Evolutionary conservation across 2,797 vertebrate species (phyloP), one percentile per base, ranked within the genome.

Genomic region (Hipposideros larvatus): DNA sequence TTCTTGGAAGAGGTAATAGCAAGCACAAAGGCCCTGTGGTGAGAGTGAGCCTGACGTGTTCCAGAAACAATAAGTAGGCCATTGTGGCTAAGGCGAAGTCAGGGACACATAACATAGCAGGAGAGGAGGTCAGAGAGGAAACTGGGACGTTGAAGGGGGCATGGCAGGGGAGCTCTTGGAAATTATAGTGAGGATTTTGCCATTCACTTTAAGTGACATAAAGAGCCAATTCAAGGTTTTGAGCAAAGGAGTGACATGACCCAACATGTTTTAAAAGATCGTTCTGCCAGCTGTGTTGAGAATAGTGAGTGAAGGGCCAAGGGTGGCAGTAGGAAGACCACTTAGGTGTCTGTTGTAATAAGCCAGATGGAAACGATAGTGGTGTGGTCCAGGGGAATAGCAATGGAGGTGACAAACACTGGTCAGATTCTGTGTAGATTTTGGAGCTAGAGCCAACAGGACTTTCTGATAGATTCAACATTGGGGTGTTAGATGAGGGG

Each of bases 381-480:
- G 66, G 21, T 65, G 1, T 53, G 75, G 34, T 84, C 61, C 19
- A 43, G 65, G 24, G 31, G 24, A 91, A 51, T 10, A 71, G 24
- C 46, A 53, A 14, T 8, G 13, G 57, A 79, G 41, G 28, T 84
- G 13, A 57, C 78, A 48, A 71, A 85, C 21, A 46, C 18, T 73
- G 63, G 48, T 53, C 66, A 80, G 59, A 77, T n/a, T 91, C 34
- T 80, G 70, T 28, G 24, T 24, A 13, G 66, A 21, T 75, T 88
- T 89, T 77, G 48, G 55, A 87, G 59, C 22, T 43, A 79, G 59
- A 92, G 41, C 19, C 26, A 88, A 22, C 11, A 34, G 48, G 13
- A 6, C 31, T 94, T 91, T 85, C 14, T 83, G 57, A 41, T 65
- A 51, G 8, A 51, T 70, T 90, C 61, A 59, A 41, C 46, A 37